Percentiles rank a stretch among this genome's conserved stretches.
Evolutionary conservation across 2,888 invertebrate genomes (phyloP).

Genomic region (Lingula anatina): DNA sequence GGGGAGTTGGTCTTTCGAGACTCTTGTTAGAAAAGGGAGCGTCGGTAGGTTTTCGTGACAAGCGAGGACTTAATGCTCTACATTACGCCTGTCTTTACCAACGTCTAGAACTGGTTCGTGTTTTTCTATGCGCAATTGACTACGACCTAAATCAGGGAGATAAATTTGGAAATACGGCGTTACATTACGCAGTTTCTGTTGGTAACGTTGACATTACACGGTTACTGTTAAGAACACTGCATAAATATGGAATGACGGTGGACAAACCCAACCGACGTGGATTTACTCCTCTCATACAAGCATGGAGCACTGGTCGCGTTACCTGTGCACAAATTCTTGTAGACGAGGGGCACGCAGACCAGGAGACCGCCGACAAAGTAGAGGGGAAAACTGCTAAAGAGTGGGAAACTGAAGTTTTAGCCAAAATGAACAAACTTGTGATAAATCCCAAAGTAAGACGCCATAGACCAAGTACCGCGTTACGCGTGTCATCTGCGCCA

Average conservation of each 20-base stretch:
- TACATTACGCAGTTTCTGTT: slow-evolving; percentile 40
- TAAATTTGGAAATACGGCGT: slow-evolving; percentile 41
- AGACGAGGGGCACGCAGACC: neutral
- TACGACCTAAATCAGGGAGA: slow-evolving; percentile 40
- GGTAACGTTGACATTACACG: slow-evolving; percentile 27
- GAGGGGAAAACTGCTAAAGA: neutral
- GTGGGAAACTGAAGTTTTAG: neutral
- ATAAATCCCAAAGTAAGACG: neutral
- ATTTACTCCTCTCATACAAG: neutral
- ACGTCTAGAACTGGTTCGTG: slow-evolving; percentile 25
- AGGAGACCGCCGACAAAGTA: neutral
- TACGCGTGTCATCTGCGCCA: neutral
- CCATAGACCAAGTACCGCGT: neutral
- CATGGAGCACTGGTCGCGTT: neutral
- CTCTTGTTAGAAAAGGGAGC: slow-evolving; percentile 46
- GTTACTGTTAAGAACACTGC: slow-evolving; percentile 14
- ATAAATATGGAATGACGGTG: neutral
- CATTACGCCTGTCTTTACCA: slow-evolving; percentile 46
- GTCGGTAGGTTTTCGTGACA: slow-evolving; percentile 25
- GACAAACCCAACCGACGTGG: neutral
- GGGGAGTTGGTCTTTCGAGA: slow-evolving; percentile 44
- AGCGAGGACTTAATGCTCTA: slow-evolving; percentile 38
- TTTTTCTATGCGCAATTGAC: slow-evolving; percentile 41
- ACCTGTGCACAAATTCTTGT: neutral
- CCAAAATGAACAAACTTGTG: neutral